A percentile compares a stretch with the other conserved stretches of the same genome.
Evolutionary conservation across 2,888 invertebrate genomes (phyloP).

Genomic region (Ornithoptera alexandrae): DNA sequence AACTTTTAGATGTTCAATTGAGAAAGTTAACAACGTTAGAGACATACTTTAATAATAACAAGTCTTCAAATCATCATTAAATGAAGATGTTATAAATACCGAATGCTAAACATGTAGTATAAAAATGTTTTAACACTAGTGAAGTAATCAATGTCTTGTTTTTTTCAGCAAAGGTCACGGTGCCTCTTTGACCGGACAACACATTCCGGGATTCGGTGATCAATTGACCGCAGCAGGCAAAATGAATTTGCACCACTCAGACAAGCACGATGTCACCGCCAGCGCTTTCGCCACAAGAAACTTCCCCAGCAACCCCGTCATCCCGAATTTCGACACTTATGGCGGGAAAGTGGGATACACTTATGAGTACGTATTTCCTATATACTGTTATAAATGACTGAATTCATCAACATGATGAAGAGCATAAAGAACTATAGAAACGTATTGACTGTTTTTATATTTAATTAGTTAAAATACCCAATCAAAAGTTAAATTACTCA

Average conservation of each 20-base stretch:
- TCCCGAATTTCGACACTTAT: constrained; percentile 43
- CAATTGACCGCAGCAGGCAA: constrained; percentile 48
- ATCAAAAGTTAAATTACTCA: too few species aligned
- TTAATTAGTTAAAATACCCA: too few species aligned
- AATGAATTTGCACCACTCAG: constrained; percentile 44
- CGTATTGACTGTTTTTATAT: too few species aligned
- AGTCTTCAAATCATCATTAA: neutral
- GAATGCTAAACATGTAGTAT: too few species aligned
- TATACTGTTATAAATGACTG: too few species aligned
- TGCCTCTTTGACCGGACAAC: constrained; percentile 41
- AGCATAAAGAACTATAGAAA: neutral
- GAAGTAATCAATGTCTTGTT: neutral
- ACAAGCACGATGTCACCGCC: constrained; percentile 44
- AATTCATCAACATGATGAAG: neutral
- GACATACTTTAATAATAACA: too few species aligned
- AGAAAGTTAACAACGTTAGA: neutral
- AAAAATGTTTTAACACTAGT: too few species aligned
- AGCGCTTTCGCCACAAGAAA: constrained; percentile 46
- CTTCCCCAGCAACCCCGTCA: constrained; percentile 38
- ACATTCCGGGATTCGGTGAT: constrained; percentile 44
- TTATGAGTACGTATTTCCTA: constrained; percentile 41
- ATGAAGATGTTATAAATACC: neutral
- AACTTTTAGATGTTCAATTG: too few species aligned
- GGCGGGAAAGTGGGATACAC: constrained; percentile 46
- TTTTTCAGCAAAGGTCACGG: constrained; percentile 43